These are phyloP conservation scores for Drosophila imparisetae DNA, from an alignment of 2,888 invertebrate species.

Conservation along the genomic window DNA sequence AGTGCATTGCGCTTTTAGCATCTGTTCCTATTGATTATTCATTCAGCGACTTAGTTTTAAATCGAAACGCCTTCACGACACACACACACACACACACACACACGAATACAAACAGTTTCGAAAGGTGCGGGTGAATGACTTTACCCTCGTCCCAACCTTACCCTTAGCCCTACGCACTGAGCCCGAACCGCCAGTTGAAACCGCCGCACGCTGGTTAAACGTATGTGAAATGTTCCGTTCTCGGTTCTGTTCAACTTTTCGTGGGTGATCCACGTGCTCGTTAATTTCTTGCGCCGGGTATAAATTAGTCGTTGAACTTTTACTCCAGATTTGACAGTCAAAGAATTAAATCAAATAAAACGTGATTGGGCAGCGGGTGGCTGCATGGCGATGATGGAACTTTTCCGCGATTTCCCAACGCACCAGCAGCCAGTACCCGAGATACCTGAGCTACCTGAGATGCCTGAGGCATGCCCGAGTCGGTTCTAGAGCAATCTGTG, in stretches of 20 bases:
- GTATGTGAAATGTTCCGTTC: not conserved
- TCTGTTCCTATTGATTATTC: slow-evolving; percentile 27
- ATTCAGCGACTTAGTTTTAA: slow-evolving; percentile 23
- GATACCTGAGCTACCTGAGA: slow-evolving; percentile 5
- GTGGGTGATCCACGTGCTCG: slow-evolving; percentile 63
- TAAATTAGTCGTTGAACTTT: slow-evolving; percentile 74
- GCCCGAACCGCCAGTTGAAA: not conserved
- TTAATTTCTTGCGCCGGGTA: slow-evolving; percentile 42
- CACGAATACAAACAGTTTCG: slow-evolving; percentile 14
- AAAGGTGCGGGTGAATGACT: slow-evolving; percentile 15
- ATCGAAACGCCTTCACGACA: slow-evolving; percentile 21
- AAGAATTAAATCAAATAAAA: slow-evolving; percentile 71
- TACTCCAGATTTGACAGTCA: slow-evolving; percentile 66
- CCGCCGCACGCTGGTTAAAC: slow-evolving; percentile 1
- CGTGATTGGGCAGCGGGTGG: slow-evolving; percentile 51
- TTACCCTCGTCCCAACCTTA: not conserved
- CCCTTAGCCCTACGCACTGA: not conserved
- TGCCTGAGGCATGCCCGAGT: not conserved
- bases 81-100: not conserved
- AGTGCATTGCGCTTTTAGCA: slow-evolving; percentile 17
- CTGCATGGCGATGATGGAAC: slow-evolving; percentile 53
- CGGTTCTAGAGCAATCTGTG: slow-evolving; percentile 17
- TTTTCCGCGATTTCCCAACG: slow-evolving; percentile 72
- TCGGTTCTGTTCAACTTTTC: slow-evolving; percentile 9
- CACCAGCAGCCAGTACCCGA: slow-evolving; percentile 3